Evolutionary conservation across 2,113 vertebrate species (phyloP).

Genomic region (Corvus cornix): DNA sequence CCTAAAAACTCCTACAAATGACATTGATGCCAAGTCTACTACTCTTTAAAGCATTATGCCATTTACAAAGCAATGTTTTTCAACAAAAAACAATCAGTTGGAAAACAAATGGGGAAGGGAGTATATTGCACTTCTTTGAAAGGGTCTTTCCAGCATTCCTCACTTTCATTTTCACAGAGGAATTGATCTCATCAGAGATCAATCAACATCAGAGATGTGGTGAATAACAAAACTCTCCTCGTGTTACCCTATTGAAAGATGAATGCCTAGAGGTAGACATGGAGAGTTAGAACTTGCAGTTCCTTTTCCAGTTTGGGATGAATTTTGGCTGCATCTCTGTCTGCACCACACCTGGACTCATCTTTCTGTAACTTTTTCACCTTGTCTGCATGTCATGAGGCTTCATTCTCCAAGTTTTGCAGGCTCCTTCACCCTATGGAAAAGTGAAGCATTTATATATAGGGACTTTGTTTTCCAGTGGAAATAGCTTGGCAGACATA

Average conservation of each 20-base stretch:
- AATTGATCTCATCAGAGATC: not conserved
- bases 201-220: not conserved
- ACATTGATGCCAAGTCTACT: not conserved
- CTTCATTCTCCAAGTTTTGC: not conserved
- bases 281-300: not conserved
- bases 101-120: not conserved
- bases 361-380: not conserved
- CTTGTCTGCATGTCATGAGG: fast-evolving
- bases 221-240: not conserved
- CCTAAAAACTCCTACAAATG: not conserved
- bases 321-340: not conserved
- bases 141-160: not conserved
- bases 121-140: not conserved
- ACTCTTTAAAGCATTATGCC: not conserved
- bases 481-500: not conserved
- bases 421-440: not conserved
- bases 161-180: not conserved
- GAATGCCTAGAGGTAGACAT: not conserved
- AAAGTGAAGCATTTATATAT: not conserved
- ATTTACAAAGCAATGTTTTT: not conserved
- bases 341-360: not conserved
- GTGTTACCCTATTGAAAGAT: not conserved
- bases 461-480: not conserved
- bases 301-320: not conserved
- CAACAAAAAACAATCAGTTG: not conserved